Percentiles rank a stretch among this genome's conserved stretches.
Conservation (phyloP, 2,888 invertebrate species). For the Nomada goodeniana region DNA sequence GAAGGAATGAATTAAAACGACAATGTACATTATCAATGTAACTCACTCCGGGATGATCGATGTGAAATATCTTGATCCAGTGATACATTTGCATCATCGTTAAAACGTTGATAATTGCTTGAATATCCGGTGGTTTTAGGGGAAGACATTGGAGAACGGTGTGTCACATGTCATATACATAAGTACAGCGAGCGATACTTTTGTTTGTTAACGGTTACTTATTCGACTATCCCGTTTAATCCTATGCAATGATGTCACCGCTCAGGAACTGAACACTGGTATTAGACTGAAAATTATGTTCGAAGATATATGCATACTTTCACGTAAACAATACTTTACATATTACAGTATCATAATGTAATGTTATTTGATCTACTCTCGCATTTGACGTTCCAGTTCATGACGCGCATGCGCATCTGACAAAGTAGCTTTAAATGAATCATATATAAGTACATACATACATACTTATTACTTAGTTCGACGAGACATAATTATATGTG, state of each 20-base stretch:
- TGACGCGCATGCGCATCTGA: slow-evolving; percentile 46
- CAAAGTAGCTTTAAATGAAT: neutral
- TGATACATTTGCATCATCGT: slow-evolving; percentile 73
- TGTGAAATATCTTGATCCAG: slow-evolving; percentile 72
- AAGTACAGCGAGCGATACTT: slow-evolving; percentile 32
- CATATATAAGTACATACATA: neutral
- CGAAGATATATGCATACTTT: slow-evolving; percentile 40
- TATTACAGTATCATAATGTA: slow-evolving; percentile 42
- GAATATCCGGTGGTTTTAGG: slow-evolving; percentile 65
- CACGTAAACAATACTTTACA: slow-evolving; percentile 30
- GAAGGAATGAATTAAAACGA: slow-evolving; percentile 15
- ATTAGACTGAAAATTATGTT: slow-evolving; percentile 23
- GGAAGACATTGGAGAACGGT: slow-evolving; percentile 68
- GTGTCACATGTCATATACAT: slow-evolving; percentile 56
- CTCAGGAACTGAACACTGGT: slow-evolving; percentile 31
- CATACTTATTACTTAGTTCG: neutral
- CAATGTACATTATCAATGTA: neutral
- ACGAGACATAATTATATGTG: neutral
- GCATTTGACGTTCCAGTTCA: slow-evolving; percentile 44
- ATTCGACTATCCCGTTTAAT: slow-evolving; percentile 5
- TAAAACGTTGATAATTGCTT: slow-evolving; percentile 78
- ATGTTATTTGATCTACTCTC: slow-evolving; percentile 32
- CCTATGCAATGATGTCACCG: slow-evolving; percentile 10
- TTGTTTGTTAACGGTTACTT: slow-evolving; percentile 21
- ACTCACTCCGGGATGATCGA: slow-evolving; percentile 78